These are phyloP conservation scores for Aptenodytes forsteri DNA, from an alignment of 2,113 vertebrate genomes.

Conservation along the genomic window DNA sequence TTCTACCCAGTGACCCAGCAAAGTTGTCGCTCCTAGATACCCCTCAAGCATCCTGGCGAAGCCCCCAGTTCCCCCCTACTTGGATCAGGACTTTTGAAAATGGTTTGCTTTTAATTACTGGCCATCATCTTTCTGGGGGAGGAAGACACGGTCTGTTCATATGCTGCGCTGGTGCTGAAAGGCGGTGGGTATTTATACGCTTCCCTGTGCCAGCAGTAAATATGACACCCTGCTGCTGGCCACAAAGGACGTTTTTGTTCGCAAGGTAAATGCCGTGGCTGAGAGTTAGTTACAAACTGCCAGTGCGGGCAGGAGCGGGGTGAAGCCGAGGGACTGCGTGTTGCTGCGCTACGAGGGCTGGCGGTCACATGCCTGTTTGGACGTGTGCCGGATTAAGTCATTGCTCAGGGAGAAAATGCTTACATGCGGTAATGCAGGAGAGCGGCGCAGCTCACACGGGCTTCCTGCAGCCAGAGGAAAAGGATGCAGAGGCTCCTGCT, in stretches of 20 bases:
- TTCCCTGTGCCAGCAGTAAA: background rate
- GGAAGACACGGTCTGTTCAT: fast-evolving
- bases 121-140: background rate
- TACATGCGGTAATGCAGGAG: background rate
- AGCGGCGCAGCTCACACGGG: fast-evolving
- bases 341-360: background rate
- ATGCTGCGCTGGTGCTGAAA: fast-evolving
- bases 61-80: background rate
- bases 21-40: background rate
- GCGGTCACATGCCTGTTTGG: background rate
- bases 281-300: background rate
- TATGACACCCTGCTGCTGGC: constrained; percentile 16
- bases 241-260: background rate
- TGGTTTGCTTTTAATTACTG: background rate
- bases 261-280: background rate
- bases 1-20: background rate
- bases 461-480: background rate
- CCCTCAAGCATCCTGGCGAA: background rate
- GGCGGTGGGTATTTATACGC: background rate
- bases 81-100: background rate
- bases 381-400: fast-evolving
- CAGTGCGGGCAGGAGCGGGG: background rate
- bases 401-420: background rate
- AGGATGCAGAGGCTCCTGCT: background rate
- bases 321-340: fast-evolving